Percentiles rank a stretch among this genome's conserved stretches.
Conservation (phyloP, 2,888 invertebrate genomes). For the Chymomyza caudatula region DNA sequence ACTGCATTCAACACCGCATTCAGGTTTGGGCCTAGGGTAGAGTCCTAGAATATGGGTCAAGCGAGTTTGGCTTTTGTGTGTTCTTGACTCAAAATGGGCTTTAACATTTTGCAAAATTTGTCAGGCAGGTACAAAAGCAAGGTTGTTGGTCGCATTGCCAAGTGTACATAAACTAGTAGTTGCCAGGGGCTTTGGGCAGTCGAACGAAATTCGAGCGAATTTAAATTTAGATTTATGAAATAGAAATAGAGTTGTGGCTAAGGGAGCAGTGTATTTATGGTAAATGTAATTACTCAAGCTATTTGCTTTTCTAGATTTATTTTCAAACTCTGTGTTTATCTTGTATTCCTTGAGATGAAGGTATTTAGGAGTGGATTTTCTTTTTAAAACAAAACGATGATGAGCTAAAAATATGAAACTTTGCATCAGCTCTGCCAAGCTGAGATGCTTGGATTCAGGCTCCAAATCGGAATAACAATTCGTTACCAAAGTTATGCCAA, state of each 20-base stretch:
- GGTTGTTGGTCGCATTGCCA: neutral
- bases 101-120: neutral
- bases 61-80: neutral
- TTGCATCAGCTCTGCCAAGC: too few species aligned
- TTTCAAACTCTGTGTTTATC: neutral
- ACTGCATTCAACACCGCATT: slow-evolving; percentile 29
- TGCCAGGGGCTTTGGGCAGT: neutral
- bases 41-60: neutral
- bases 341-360: neutral
- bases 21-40: too few species aligned
- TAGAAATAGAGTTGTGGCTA: neutral
- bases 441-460: too few species aligned
- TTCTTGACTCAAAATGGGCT: neutral
- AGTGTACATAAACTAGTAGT: neutral
- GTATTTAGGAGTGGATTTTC: too few species aligned
- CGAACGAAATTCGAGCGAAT: neutral
- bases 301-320: neutral
- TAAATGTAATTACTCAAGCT: neutral
- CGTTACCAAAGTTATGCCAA: too few species aligned
- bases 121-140: neutral
- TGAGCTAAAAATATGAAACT: too few species aligned
- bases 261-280: neutral
- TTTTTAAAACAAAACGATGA: too few species aligned
- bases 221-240: neutral
- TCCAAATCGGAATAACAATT: too few species aligned